Conservation (phyloP, 2,797 vertebrate species). For the Gymnothorax javanicus region DNA sequence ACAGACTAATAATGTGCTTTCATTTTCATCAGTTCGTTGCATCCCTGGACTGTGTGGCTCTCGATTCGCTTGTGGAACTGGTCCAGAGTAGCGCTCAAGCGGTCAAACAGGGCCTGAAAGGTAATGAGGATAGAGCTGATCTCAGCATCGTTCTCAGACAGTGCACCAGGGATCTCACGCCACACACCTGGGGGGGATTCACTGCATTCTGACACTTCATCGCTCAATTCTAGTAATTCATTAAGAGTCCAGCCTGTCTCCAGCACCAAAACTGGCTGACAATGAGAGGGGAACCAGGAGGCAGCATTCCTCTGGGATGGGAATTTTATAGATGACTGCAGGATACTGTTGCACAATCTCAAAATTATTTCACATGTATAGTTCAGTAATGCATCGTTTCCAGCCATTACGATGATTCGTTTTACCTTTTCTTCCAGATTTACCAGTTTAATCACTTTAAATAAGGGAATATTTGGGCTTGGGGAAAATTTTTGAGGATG, state of each 20-base stretch:
- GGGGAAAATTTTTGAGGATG: neutral
- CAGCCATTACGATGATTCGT: neutral
- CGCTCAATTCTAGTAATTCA: neutral
- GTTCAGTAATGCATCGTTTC: neutral
- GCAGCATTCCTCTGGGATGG: neutral
- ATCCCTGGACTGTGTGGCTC: conserved; percentile 52
- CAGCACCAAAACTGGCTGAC: neutral
- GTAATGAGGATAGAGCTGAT: neutral
- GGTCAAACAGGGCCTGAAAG: conserved; percentile 57
- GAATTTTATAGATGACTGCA: neutral
- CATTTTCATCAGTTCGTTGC: conserved; percentile 56
- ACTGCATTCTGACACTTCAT: neutral
- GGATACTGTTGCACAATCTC: neutral
- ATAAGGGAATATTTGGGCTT: neutral
- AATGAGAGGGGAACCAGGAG: neutral
- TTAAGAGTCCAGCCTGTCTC: neutral
- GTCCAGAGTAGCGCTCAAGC: conserved; percentile 58
- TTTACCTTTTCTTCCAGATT: neutral
- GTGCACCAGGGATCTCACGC: neutral
- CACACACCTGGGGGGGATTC: neutral
- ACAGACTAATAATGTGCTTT: conserved; percentile 46
- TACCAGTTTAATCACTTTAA: neutral
- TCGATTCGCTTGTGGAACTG: conserved; percentile 64
- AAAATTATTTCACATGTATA: neutral
- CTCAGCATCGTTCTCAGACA: neutral